These are phyloP conservation scores for Himalopsyche japonica DNA, from an alignment of 2,888 invertebrate genomes.

Conservation along the genomic window DNA sequence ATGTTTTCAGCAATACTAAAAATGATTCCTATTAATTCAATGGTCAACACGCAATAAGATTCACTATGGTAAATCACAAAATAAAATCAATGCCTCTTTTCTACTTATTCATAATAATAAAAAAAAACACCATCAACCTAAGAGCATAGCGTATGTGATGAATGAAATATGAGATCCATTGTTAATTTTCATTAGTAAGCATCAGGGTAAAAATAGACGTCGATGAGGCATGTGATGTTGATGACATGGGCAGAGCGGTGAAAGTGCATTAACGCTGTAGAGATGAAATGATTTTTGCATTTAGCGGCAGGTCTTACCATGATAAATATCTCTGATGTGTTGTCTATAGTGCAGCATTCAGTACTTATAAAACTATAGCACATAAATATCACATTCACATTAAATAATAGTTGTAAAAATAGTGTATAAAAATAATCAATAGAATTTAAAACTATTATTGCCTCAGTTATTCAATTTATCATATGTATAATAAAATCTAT, in stretches of 20 bases:
- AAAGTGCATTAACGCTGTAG: background rate
- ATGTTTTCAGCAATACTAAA: no score
- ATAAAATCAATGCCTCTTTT: no score
- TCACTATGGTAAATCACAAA: no score
- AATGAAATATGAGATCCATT: background rate
- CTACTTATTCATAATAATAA: no score
- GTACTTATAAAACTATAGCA: slow-evolving; percentile 6
- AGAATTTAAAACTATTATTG: background rate
- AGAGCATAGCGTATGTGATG: background rate
- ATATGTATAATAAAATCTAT: background rate
- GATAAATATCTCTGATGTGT: background rate
- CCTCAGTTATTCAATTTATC: background rate
- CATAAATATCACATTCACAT: slow-evolving; percentile 21
- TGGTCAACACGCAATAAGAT: no score
- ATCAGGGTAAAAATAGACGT: background rate
- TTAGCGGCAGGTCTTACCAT: slow-evolving; percentile 24
- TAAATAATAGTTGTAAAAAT: background rate
- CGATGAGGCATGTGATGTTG: background rate
- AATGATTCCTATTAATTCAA: no score
- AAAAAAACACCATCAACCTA: no score
- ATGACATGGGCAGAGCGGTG: slow-evolving; percentile 5
- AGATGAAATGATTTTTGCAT: slow-evolving; percentile 15
- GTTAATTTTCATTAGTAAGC: background rate
- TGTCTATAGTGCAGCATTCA: background rate
- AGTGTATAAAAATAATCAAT: background rate